Evolutionary conservation across 2,797 vertebrate genomes (phyloP).

Genomic region (Danio aesculapii): DNA sequence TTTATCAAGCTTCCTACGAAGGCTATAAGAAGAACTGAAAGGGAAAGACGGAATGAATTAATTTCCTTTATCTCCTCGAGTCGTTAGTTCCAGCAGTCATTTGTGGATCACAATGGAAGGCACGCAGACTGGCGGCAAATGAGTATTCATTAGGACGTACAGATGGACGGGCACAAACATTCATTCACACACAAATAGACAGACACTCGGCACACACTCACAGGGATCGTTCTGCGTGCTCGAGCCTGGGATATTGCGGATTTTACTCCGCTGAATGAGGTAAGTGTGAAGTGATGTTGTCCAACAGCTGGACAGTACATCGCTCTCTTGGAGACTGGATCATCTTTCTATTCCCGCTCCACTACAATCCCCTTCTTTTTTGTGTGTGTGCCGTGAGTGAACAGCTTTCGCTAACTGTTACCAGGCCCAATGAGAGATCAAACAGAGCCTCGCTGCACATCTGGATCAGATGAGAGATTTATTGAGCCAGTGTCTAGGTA

Average conservation of each 20-base stretch:
- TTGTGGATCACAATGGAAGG: slow-evolving; percentile 44
- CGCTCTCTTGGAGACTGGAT: slow-evolving; percentile 70
- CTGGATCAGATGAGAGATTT: slow-evolving; percentile 70
- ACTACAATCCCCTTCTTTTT: slow-evolving; percentile 45
- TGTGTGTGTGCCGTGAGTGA: slow-evolving; percentile 42
- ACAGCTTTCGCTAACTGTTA: slow-evolving; percentile 36
- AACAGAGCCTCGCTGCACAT: slow-evolving; percentile 68
- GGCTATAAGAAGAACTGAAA: slow-evolving; percentile 22
- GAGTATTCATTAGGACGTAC: slow-evolving; percentile 26
- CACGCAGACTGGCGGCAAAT: slow-evolving; percentile 26
- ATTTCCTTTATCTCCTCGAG: slow-evolving; percentile 56
- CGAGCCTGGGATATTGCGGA: slow-evolving; percentile 71
- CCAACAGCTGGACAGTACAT: slow-evolving; percentile 79
- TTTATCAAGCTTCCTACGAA: slow-evolving; percentile 44
- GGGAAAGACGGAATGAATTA: slow-evolving; percentile 47
- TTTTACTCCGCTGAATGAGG: slow-evolving; percentile 76
- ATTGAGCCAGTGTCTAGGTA: slow-evolving; percentile 27
- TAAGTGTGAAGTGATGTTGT: slow-evolving; percentile 80
- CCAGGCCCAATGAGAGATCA: slow-evolving; percentile 52
- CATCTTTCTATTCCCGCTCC: slow-evolving; percentile 63
- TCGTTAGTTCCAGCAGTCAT: slow-evolving; percentile 49
- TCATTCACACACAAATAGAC: slow-evolving; percentile 31
- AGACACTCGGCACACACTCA: slow-evolving; percentile 16
- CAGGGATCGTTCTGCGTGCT: slow-evolving; percentile 59
- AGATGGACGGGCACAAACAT: slow-evolving; percentile 31